These are phyloP conservation scores for Buathra laborator DNA, from an alignment of 2,888 invertebrate species.

Conservation along the genomic window DNA sequence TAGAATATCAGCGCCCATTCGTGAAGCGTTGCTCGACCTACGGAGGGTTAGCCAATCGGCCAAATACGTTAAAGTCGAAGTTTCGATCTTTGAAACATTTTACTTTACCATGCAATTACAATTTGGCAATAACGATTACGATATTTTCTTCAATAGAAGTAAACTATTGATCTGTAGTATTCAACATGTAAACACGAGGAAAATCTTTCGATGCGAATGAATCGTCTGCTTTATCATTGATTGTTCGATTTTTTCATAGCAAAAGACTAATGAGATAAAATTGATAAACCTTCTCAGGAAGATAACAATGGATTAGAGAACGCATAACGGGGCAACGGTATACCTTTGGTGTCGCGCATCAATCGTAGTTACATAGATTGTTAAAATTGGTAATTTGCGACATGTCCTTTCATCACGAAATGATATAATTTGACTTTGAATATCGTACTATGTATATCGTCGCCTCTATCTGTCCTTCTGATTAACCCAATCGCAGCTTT, in stretches of 20 bases:
- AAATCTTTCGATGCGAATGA: too few species aligned
- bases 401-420: neutral
- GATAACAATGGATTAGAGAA: neutral
- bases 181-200: too few species aligned
- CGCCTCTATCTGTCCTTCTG: slow-evolving; percentile 15
- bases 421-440: slow-evolving; percentile 61
- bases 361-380: neutral
- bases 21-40: slow-evolving; percentile 95
- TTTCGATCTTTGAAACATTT: slow-evolving; percentile 19
- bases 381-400: neutral
- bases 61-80: slow-evolving; percentile 76
- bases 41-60: slow-evolving; percentile 62
- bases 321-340: neutral
- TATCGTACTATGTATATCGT: neutral
- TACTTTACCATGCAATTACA: slow-evolving; percentile 63
- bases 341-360: neutral
- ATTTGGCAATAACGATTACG: neutral
- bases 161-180: too few species aligned
- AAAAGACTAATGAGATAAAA: neutral
- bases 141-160: neutral
- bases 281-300: neutral
- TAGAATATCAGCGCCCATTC: slow-evolving; percentile 97
- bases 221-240: too few species aligned
- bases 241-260: too few species aligned
- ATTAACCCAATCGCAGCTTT: slow-evolving; percentile 34